Percentiles rank a stretch among this genome's conserved stretches.
These are phyloP conservation scores for Meteorus colon DNA, from an alignment of 2,888 invertebrate species.

Conservation along the genomic window DNA sequence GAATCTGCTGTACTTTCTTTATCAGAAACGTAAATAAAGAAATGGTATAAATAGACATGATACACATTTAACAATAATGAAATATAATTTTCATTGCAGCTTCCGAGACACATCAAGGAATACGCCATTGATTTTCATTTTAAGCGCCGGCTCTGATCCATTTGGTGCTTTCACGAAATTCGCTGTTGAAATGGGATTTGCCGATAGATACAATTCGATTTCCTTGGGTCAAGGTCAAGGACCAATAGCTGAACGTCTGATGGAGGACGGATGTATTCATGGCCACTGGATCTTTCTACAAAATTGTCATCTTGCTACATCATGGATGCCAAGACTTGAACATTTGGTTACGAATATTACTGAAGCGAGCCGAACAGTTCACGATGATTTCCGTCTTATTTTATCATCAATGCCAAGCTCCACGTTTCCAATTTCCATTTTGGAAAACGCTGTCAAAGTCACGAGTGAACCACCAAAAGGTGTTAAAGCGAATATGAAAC, in stretches of 20 bases:
- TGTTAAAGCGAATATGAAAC: slow-evolving; percentile 88
- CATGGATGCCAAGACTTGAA: slow-evolving; percentile 93
- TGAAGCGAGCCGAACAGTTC: slow-evolving; percentile 79
- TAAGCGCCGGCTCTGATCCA: slow-evolving; percentile 93
- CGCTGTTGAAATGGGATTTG: slow-evolving; percentile 83
- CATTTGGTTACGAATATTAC: slow-evolving; percentile 83
- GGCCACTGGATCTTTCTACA: slow-evolving; percentile 94
- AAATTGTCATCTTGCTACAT: slow-evolving; percentile 94
- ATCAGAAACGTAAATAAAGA: slow-evolving; percentile 55
- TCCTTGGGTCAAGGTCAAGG: slow-evolving; percentile 95
- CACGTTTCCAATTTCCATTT: slow-evolving; percentile 90
- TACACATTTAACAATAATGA: too few species aligned
- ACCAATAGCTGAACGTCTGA: slow-evolving; percentile 87
- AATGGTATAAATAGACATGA: background rate
- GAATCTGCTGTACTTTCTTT: slow-evolving; percentile 87
- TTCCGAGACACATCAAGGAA: slow-evolving; percentile 82
- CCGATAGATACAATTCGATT: slow-evolving; percentile 83
- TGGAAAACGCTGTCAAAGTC: slow-evolving; percentile 95
- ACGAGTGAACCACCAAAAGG: slow-evolving; percentile 97
- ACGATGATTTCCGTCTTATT: slow-evolving; percentile 86
- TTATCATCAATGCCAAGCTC: slow-evolving; percentile 92
- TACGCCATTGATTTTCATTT: slow-evolving; percentile 88
- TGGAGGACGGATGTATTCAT: slow-evolving; percentile 80
- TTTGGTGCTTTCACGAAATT: slow-evolving; percentile 88
- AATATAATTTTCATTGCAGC: slow-evolving; percentile 71